Conservation (phyloP, 2,113 vertebrate species). For the Crotophaga sulcirostris region DNA sequence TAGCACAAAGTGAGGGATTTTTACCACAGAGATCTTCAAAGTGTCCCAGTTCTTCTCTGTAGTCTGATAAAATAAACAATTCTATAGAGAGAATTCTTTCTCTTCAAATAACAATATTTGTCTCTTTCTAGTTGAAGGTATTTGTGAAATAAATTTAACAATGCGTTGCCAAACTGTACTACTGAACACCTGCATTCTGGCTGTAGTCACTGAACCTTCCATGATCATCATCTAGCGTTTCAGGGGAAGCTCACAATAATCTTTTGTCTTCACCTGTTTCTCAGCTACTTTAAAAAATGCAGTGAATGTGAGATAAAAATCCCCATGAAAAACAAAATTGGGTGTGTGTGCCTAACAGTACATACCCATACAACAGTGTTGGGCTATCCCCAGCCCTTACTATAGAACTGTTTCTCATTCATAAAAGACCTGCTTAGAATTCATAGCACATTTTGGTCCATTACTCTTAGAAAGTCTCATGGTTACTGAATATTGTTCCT, state of each 20-base stretch:
- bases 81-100: background rate
- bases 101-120: background rate
- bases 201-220: background rate
- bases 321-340: background rate
- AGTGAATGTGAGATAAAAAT: background rate
- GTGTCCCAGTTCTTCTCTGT: background rate
- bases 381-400: background rate
- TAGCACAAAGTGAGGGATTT: background rate
- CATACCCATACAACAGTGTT: fast-evolving
- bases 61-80: background rate
- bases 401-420: background rate
- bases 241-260: background rate
- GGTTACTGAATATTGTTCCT: background rate
- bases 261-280: background rate
- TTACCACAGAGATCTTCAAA: background rate
- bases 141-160: background rate
- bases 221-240: background rate
- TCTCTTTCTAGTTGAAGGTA: background rate
- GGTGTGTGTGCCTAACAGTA: background rate
- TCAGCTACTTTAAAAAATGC: background rate
- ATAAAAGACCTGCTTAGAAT: background rate
- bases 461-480: background rate
- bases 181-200: background rate
- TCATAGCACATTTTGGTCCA: background rate
- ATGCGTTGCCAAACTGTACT: background rate